A percentile compares a stretch with the other conserved stretches of the same genome.
Conservation (phyloP, 2,888 invertebrate genomes). For the Ptychoptera contaminata region DNA sequence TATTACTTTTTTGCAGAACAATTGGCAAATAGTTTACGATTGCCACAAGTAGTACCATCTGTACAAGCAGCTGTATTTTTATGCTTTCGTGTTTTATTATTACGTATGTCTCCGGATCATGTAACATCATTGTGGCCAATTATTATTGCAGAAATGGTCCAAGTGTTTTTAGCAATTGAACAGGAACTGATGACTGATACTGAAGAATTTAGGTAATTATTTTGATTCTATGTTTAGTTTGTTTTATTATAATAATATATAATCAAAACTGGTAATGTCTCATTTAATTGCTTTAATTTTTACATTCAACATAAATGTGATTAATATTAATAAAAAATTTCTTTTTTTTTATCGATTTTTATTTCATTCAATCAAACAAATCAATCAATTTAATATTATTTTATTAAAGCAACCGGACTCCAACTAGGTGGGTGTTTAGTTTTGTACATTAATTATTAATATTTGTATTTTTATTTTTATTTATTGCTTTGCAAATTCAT, state of each 20-base stretch:
- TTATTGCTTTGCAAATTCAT: not conserved
- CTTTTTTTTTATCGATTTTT: not conserved
- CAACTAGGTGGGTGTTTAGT: constrained; percentile 5
- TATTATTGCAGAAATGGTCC: constrained; percentile 79
- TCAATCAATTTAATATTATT: not conserved
- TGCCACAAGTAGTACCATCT: constrained; percentile 53
- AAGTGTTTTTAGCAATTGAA: constrained; percentile 74
- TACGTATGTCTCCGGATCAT: constrained; percentile 70
- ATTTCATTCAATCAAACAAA: constrained; percentile 1
- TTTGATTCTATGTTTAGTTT: constrained; percentile 3
- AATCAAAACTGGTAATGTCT: not conserved
- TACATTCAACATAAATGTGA: constrained; percentile 1
- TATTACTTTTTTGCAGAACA: constrained; percentile 43
- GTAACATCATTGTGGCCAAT: constrained; percentile 83
- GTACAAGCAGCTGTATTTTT: constrained; percentile 77
- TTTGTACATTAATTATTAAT: not conserved
- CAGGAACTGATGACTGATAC: constrained; percentile 61
- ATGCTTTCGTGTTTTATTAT: constrained; percentile 70
- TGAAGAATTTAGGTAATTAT: constrained; percentile 55
- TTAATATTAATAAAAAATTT: constrained; percentile 2
- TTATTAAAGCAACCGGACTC: constrained; percentile 4
- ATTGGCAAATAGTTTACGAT: constrained; percentile 64
- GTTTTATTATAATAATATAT: constrained; percentile 3
- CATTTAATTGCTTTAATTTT: not conserved
- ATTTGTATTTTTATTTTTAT: not conserved